Evolutionary conservation across 1,140 invertebrate species (phyloP).

Genomic region (Marisa cornuarietis): DNA sequence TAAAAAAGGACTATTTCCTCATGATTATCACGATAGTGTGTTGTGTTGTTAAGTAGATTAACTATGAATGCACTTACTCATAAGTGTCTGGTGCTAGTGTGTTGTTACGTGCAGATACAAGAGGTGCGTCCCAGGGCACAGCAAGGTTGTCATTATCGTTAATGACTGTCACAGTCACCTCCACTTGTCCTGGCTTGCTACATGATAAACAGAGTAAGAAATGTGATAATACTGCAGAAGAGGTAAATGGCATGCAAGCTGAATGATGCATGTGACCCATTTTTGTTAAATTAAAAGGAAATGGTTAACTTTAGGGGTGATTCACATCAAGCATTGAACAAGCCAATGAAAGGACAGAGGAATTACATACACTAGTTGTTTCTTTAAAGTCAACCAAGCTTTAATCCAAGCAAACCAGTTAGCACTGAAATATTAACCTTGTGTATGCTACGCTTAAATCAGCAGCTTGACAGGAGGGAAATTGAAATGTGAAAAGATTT

Average conservation of each 20-base stretch:
- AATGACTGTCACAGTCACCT: constrained; percentile 12
- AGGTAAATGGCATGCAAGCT: neutral
- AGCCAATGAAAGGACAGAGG: too few species aligned
- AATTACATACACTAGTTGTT: too few species aligned
- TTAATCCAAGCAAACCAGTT: too few species aligned
- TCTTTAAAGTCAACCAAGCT: too few species aligned
- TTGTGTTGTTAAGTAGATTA: neutral
- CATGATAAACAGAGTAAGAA: neutral
- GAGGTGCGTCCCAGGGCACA: constrained; percentile 30
- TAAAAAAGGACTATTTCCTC: neutral
- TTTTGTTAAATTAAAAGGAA: too few species aligned
- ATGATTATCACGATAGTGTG: neutral
- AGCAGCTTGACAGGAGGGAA: too few species aligned
- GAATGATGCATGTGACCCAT: too few species aligned
- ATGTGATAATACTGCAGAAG: neutral
- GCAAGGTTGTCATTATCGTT: constrained; percentile 8
- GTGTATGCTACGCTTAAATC: too few species aligned
- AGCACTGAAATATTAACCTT: too few species aligned
- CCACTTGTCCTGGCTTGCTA: constrained; percentile 21
- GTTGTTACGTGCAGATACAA: constrained; percentile 21
- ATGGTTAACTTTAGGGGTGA: too few species aligned
- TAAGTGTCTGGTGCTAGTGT: constrained; percentile 17
- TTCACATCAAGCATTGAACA: too few species aligned
- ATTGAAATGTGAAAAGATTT: too few species aligned
- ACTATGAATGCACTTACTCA: constrained; percentile 2